Conservation (phyloP, 2,113 vertebrate genomes). For the Thryonomys swinderianus region DNA sequence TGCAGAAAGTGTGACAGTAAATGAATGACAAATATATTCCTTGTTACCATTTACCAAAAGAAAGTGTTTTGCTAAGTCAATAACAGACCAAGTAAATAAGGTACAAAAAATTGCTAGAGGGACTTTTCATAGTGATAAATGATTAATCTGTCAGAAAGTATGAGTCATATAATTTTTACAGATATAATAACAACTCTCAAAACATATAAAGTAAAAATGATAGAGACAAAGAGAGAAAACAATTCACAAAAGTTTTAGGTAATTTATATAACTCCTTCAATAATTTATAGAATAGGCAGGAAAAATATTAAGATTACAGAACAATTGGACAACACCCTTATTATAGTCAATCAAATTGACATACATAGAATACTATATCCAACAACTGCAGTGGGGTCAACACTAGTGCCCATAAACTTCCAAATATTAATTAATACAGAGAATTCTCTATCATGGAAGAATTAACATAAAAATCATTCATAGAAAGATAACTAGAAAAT, state of each 20-base stretch:
- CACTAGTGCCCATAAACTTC: background rate
- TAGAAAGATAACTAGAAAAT: background rate
- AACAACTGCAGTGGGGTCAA: background rate
- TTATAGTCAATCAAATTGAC: background rate
- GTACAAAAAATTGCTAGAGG: background rate
- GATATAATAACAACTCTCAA: background rate
- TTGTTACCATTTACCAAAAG: constrained; percentile 13
- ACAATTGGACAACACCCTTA: background rate
- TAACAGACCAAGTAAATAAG: background rate
- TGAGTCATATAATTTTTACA: background rate
- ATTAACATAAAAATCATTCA: constrained; percentile 27
- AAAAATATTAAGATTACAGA: background rate
- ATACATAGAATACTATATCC: background rate
- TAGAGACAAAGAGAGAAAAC: background rate
- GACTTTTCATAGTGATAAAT: constrained; percentile 18
- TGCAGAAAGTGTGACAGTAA: background rate
- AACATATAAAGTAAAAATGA: constrained; percentile 14
- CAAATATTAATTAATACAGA: background rate
- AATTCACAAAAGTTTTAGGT: background rate
- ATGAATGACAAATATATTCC: background rate
- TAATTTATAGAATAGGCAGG: background rate
- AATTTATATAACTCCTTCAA: background rate
- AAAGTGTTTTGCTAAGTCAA: background rate
- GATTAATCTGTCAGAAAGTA: background rate
- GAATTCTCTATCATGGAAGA: background rate